Evolutionary conservation across 2,888 invertebrate genomes (phyloP).

Genomic region (Cerceris ruficornis): DNA sequence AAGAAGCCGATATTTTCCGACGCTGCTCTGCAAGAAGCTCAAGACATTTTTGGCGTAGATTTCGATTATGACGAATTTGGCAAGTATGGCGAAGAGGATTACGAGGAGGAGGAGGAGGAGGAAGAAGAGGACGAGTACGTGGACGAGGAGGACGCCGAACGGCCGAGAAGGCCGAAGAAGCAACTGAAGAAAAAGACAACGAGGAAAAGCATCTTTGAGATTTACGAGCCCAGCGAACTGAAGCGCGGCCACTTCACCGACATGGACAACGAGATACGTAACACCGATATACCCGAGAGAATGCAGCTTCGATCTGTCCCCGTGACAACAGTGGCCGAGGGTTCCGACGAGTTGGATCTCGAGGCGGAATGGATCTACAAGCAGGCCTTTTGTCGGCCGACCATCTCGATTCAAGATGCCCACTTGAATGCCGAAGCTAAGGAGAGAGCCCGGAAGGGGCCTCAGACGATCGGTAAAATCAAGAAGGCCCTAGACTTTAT

Average conservation of each 20-base stretch:
- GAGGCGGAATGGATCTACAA: constrained; percentile 99
- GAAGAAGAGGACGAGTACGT: constrained; percentile 92
- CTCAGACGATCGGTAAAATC: constrained; percentile 91
- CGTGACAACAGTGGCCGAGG: constrained; percentile 91
- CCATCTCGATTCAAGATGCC: constrained; percentile 90
- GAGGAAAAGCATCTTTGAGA: constrained; percentile 94
- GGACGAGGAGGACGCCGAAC: constrained; percentile 87
- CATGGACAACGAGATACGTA: constrained; percentile 94
- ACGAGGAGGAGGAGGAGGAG: constrained; percentile 85
- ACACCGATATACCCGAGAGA: constrained; percentile 94
- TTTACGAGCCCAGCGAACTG: constrained; percentile 98
- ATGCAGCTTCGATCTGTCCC: constrained; percentile 96
- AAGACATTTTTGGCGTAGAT: constrained; percentile 99
- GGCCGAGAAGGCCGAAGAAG: constrained; percentile 88
- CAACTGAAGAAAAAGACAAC: constrained; percentile 89
- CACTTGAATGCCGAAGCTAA: constrained; percentile 83
- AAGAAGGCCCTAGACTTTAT: constrained; percentile 98
- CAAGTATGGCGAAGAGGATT: constrained; percentile 93
- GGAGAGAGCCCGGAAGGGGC: constrained; percentile 85
- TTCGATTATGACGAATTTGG: constrained; percentile 97
- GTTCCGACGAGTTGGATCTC: constrained; percentile 93
- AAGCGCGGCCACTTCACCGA: constrained; percentile 98
- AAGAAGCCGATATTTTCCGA: constrained; percentile 92
- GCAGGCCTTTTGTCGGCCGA: constrained; percentile 93
- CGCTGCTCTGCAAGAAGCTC: constrained; percentile 97